These are phyloP conservation scores for Megaceryle torquata DNA, from an alignment of 2,113 vertebrate genomes.

Conservation along the genomic window DNA sequence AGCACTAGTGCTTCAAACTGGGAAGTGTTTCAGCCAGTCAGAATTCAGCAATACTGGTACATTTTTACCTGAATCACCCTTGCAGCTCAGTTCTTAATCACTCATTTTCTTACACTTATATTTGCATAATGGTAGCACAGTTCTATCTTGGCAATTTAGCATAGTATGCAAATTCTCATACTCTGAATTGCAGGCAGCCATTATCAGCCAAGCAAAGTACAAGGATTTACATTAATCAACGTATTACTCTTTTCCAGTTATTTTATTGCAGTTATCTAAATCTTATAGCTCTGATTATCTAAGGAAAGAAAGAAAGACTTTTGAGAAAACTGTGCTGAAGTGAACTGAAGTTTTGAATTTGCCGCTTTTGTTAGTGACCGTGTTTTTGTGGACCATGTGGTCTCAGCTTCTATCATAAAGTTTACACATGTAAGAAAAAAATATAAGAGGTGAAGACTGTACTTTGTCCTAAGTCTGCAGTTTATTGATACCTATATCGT, in stretches of 20 bases:
- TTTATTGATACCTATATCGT: not conserved
- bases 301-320: not conserved
- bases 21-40: not conserved
- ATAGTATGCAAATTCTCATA: not conserved
- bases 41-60: not conserved
- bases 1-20: not conserved
- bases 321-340: not conserved
- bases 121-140: not conserved
- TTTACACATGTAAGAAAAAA: not conserved
- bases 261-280: not conserved
- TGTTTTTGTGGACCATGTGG: accelerated
- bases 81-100: not conserved
- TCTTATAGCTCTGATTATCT: not conserved
- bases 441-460: not conserved
- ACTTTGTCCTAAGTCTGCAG: not conserved
- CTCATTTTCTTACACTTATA: not conserved
- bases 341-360: not conserved
- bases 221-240: not conserved
- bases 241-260: not conserved
- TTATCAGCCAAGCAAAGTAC: not conserved
- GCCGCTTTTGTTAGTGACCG: accelerated
- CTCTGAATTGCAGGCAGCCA: not conserved
- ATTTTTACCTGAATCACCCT: not conserved
- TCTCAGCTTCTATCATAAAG: not conserved
- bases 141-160: not conserved